phyloP scores from a whole-genome alignment of 1,140 invertebrate species.

The Phthorimaea operculella region DNA sequence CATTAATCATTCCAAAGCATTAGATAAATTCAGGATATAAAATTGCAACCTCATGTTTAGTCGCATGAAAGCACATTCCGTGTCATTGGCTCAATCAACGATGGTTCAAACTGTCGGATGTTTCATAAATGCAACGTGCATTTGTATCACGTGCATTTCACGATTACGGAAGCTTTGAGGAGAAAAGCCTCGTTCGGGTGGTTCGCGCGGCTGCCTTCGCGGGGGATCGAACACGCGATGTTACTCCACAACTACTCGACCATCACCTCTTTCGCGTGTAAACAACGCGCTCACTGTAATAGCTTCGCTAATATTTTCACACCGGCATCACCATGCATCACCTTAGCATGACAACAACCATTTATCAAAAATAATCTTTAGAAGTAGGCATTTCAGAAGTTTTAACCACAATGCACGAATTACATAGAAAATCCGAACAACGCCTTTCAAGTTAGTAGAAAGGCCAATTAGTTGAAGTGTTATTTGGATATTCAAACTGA shows the following conservation, averaged over 20 bases:
- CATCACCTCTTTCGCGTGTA: constrained; percentile 25
- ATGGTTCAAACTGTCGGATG: background rate
- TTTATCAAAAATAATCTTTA: background rate
- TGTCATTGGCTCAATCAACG: background rate
- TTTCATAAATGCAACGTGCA: background rate
- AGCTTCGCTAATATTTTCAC: constrained; percentile 24
- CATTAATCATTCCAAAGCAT: background rate
- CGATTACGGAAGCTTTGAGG: constrained; percentile 27
- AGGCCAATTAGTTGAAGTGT: background rate
- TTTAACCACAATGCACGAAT: background rate
- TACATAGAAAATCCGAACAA: too few relatives aligned
- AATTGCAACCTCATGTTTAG: too few relatives aligned
- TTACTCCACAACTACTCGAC: constrained; percentile 20
- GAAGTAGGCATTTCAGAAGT: too few relatives aligned
- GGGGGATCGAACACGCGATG: constrained; percentile 31
- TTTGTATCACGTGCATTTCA: constrained; percentile 11
- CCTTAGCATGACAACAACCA: background rate
- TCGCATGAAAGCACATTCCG: background rate
- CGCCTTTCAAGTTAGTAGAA: too few relatives aligned
- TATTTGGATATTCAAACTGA: background rate
- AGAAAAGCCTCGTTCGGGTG: constrained; percentile 24
- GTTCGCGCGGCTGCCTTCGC: constrained; percentile 10
- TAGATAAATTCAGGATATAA: background rate
- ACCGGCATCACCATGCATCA: constrained; percentile 6
- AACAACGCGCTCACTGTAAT: constrained; percentile 27